A percentile compares a stretch with the other conserved stretches of the same genome.
phyloP scores from a whole-genome alignment of 2,888 invertebrate genomes.

The Acanthopleura granulata region DNA sequence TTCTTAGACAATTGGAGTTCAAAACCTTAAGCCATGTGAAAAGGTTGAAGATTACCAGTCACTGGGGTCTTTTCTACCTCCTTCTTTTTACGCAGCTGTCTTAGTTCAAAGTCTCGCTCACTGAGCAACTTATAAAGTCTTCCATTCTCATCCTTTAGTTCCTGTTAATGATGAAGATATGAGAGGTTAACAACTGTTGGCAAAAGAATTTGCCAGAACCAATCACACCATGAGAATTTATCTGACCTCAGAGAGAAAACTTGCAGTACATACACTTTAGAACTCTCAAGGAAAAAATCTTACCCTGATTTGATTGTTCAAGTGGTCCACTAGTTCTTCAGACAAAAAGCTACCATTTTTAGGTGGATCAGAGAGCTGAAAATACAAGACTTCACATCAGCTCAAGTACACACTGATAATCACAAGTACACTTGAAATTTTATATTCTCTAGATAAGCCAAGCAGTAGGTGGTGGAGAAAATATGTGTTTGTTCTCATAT shows the following conservation, averaged over 20 bases:
- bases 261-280: background rate
- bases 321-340: constrained; percentile 55
- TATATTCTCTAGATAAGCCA: no score
- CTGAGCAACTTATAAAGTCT: constrained; percentile 66
- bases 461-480: no score
- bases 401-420: no score
- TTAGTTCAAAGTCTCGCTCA: constrained; percentile 68
- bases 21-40: background rate
- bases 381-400: background rate
- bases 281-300: constrained; percentile 19
- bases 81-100: constrained; percentile 62
- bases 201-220: no score
- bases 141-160: constrained; percentile 69
- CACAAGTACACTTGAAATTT: no score
- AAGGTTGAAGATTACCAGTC: constrained; percentile 33
- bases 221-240: no score
- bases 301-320: constrained; percentile 60
- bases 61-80: constrained; percentile 56
- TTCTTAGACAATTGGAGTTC: no score
- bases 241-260: no score
- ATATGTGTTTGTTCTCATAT: no score
- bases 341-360: constrained; percentile 40
- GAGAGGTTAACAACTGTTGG: no score
- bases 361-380: constrained; percentile 47
- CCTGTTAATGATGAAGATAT: constrained; percentile 35